These are phyloP conservation scores for Rhynchonycteris naso DNA, from an alignment of 2,797 vertebrate species.

Conservation along the genomic window DNA sequence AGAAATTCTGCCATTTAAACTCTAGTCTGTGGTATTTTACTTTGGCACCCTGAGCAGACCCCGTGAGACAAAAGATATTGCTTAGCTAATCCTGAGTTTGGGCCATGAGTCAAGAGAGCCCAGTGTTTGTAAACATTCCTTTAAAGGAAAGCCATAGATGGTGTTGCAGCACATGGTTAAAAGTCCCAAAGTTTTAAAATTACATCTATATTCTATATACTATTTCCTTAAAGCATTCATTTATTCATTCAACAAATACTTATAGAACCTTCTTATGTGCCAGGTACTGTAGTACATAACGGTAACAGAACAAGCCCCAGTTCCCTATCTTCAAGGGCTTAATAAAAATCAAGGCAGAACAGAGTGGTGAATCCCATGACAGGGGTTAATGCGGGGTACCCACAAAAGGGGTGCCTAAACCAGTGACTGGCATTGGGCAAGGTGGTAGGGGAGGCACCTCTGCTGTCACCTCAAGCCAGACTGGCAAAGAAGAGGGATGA, in stretches of 20 bases:
- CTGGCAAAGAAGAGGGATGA: background rate
- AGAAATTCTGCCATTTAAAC: background rate
- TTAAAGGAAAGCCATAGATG: constrained; percentile 8
- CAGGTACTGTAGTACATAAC: background rate
- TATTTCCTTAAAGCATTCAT: constrained; percentile 12
- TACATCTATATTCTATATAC: background rate
- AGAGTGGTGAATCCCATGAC: background rate
- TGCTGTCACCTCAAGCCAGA: background rate
- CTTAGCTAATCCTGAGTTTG: constrained; percentile 9
- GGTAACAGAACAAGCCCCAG: background rate
- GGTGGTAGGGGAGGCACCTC: background rate
- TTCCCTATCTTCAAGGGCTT: background rate
- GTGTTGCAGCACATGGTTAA: background rate
- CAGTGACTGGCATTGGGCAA: background rate
- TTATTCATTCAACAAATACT: background rate
- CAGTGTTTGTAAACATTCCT: background rate
- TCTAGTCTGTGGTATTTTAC: background rate
- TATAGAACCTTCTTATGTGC: background rate
- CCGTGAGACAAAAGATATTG: background rate
- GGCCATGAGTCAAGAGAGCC: background rate
- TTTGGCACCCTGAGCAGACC: background rate
- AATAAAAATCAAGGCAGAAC: background rate
- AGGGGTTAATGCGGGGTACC: background rate
- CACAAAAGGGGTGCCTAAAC: background rate
- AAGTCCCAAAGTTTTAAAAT: background rate